Percentiles rank a stretch among this genome's conserved stretches.
Conservation (phyloP, 1,140 invertebrate genomes). For the Drosophila kohkoa region DNA sequence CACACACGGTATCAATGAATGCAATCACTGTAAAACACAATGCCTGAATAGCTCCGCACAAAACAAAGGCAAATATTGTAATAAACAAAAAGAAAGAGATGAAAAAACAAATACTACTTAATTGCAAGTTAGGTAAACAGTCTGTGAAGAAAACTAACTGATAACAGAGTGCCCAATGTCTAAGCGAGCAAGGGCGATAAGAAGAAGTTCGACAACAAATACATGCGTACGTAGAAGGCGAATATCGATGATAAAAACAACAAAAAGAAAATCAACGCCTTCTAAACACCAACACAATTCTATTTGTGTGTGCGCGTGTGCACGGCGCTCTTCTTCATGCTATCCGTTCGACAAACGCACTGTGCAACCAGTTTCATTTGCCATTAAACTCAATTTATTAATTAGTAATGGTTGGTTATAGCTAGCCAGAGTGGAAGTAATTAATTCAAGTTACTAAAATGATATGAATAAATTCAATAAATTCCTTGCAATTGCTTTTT, state of each 20-base stretch:
- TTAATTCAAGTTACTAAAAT: slow-evolving; percentile 11
- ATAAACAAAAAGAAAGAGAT: slow-evolving; percentile 8
- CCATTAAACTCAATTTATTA: slow-evolving; percentile 10
- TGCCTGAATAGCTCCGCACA: slow-evolving; percentile 2
- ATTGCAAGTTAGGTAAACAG: slow-evolving; percentile 47
- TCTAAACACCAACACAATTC: slow-evolving; percentile 48
- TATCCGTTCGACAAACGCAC: background rate
- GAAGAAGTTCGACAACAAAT: slow-evolving; percentile 3
- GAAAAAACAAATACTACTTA: slow-evolving; percentile 11
- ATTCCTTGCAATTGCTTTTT: background rate
- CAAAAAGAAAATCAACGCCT: slow-evolving; percentile 50
- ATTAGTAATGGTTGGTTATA: slow-evolving; percentile 3
- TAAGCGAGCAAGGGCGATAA: slow-evolving; percentile 28
- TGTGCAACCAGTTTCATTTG: background rate
- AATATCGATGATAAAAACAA: slow-evolving; percentile 65
- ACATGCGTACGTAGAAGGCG: slow-evolving; percentile 3
- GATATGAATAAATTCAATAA: background rate
- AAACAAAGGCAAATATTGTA: slow-evolving; percentile 31
- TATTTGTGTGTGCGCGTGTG: background rate
- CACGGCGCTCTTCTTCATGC: slow-evolving; percentile 9
- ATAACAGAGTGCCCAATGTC: slow-evolving; percentile 14
- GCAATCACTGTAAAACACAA: slow-evolving; percentile 26
- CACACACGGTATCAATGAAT: slow-evolving; percentile 23
- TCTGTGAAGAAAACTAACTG: slow-evolving; percentile 33
- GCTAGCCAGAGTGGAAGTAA: slow-evolving; percentile 3